Percentiles rank a stretch among this genome's conserved stretches.
Conservation (phyloP, 2,888 invertebrate genomes). For the Eupithecia pulchellata region DNA sequence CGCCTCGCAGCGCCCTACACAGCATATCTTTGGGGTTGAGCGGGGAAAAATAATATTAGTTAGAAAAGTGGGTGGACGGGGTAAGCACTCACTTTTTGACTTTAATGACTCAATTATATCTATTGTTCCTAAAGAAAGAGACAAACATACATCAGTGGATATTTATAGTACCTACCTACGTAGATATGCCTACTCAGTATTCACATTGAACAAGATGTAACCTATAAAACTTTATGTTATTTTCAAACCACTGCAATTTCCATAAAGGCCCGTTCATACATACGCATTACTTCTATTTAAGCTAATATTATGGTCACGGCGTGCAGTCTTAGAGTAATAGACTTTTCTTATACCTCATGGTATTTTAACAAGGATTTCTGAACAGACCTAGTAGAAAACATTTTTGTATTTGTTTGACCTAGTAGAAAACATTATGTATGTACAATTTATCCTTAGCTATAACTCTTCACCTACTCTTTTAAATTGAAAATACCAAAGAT, state of each 20-base stretch:
- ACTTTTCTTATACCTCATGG: neutral
- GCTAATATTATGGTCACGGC: neutral
- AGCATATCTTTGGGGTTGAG: too few species aligned
- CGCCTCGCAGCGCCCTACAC: too few species aligned
- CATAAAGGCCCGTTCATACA: neutral
- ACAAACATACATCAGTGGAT: neutral
- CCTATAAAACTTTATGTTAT: slow-evolving; percentile 5
- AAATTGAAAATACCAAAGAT: neutral
- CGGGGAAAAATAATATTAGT: too few species aligned
- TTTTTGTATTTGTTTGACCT: too few species aligned
- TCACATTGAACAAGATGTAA: neutral
- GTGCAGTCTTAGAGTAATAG: neutral
- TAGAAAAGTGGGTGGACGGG: too few species aligned
- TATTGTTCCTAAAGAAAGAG: too few species aligned
- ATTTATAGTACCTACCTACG: neutral
- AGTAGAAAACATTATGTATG: too few species aligned
- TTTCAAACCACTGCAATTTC: slow-evolving; percentile 7
- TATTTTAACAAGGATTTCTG: neutral
- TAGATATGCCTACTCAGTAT: neutral
- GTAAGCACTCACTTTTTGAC: neutral
- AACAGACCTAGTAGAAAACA: too few species aligned
- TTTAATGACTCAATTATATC: neutral
- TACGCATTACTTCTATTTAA: neutral
- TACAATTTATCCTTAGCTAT: too few species aligned
- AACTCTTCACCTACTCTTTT: too few species aligned